Base-by-base conservation (phyloP, 2,113 vertebrate species). In the Oplegnathus fasciatus region DNA sequence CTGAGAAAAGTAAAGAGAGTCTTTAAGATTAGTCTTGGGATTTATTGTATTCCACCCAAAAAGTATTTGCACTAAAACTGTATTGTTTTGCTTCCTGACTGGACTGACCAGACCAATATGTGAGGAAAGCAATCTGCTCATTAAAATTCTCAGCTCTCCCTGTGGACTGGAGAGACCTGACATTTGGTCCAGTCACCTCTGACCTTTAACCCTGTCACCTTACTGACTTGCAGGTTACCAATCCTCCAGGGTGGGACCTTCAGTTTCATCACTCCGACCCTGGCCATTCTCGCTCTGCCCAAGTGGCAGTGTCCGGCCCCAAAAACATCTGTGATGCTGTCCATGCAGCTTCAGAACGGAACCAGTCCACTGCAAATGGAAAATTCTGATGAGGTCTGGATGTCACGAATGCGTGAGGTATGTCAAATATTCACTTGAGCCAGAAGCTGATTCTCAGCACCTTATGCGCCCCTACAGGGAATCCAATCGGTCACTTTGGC, bases 241-340 rank as follows among this genome's bases (percentile, higher is more conserved):
- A 96, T 96, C 76, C 94, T 96, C 65, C 96, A 96, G 89, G 96
- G 96, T 3, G 96, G 96, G 8, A 96, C 95, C 5, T 96, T 96
- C 71, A 96, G 94, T 71, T 95, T 96, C 71, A 92, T 96, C 66
- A 96, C 96, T 0, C 96, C 96, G 0, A 95, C 96, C 2, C 79
- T 96, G 80, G 96, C 96, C 18, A 96, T 96, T 44, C 94, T 96
- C 4, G 94, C 96, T 20, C 85, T 96, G 50, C 96, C 96, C 0
- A 95, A 96, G 75, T 96, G 96, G 96, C 88, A 92, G 84, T 96
- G 95, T 72, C 95, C 94, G 0, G 50, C 65, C 18, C 32, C 28
- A 0, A 78, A 77, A 3, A 10, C 48, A 0, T 42, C 87, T 0
- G 24, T 28, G 13, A 54, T 67, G 34, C 20, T 69, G 52, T 74